Conservation (phyloP, 2,113 vertebrate genomes). For the Onychostruthus taczanowskii region DNA sequence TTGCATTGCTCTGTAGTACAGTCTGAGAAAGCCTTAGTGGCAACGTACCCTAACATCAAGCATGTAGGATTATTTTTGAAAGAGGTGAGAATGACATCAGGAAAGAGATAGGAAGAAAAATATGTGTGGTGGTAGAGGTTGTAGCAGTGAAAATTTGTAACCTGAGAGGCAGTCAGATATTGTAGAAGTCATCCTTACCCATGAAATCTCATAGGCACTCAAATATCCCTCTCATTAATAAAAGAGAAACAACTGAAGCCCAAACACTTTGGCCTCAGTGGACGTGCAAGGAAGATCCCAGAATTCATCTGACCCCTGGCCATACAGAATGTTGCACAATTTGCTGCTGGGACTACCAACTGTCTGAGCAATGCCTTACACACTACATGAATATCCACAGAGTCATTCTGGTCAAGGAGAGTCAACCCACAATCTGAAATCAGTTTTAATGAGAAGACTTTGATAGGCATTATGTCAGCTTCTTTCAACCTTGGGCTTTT, state of each 20-base stretch:
- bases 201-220: slow-evolving; percentile 20
- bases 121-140: neutral
- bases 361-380: neutral
- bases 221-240: slow-evolving; percentile 14
- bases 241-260: neutral
- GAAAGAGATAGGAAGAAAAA: neutral
- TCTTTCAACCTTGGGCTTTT: slow-evolving; percentile 42
- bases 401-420: slow-evolving; percentile 51
- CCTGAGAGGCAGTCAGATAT: neutral
- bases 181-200: neutral
- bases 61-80: neutral
- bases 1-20: neutral
- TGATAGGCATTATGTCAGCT: slow-evolving; percentile 28
- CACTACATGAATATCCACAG: neutral
- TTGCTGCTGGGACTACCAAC: neutral
- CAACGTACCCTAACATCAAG: neutral
- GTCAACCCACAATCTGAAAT: slow-evolving; percentile 26
- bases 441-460: slow-evolving; percentile 41
- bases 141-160: neutral
- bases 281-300: neutral
- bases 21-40: neutral
- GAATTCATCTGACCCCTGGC: neutral
- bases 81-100: neutral
- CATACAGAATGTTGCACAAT: neutral
- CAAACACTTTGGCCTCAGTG: neutral